phyloP scores from a whole-genome alignment of 2,113 vertebrate species.

The Coptodon bakossiorum region DNA sequence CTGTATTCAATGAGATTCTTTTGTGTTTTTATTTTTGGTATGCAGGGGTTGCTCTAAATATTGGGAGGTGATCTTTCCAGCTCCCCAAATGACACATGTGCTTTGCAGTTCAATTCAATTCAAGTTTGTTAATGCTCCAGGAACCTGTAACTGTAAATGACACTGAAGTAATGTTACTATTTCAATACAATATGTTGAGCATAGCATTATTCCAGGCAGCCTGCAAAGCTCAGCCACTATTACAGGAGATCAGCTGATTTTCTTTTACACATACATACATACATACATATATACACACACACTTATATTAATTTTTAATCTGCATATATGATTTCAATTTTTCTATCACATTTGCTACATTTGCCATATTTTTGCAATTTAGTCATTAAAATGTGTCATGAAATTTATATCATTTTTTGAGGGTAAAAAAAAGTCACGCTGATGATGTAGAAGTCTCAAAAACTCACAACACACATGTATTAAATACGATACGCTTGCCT shows the following conservation, averaged over 20 bases:
- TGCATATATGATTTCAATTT: too few species aligned
- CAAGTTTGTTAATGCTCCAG: not conserved
- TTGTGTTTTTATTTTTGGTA: not conserved
- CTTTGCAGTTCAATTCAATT: not conserved
- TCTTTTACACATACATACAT: fast-evolving
- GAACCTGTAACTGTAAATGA: not conserved
- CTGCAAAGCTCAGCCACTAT: not conserved
- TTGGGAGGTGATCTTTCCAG: not conserved
- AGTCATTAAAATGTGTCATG: too few species aligned
- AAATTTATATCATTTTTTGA: too few species aligned
- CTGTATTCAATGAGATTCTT: not conserved
- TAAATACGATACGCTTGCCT: too few species aligned
- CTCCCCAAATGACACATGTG: not conserved
- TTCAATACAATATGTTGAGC: not conserved
- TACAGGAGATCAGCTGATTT: not conserved
- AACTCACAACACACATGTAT: too few species aligned
- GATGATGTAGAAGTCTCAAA: too few species aligned
- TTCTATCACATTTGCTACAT: too few species aligned
- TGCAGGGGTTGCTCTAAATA: not conserved
- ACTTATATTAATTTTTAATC: too few species aligned
- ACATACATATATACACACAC: too few species aligned
- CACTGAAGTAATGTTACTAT: not conserved
- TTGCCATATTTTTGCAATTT: too few species aligned
- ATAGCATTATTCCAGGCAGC: not conserved
- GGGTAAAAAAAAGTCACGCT: too few species aligned